Percentiles rank a stretch among this genome's conserved stretches.
These are phyloP conservation scores for Paracanthobrama guichenoti DNA, from an alignment of 2,113 vertebrate genomes.

Conservation along the genomic window DNA sequence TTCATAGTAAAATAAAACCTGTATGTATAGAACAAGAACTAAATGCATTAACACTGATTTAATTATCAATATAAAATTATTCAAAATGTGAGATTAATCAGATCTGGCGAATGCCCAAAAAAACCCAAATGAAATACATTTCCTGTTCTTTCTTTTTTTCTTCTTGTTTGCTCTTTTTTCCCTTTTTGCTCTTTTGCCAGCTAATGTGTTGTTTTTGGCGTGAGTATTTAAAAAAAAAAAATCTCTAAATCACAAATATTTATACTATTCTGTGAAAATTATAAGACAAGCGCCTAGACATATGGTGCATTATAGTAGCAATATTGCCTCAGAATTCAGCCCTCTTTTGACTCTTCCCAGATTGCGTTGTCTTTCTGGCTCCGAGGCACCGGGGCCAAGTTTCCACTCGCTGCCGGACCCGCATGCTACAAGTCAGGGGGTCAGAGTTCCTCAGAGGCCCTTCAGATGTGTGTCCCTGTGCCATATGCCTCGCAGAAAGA, in stretches of 20 bases:
- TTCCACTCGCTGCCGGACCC: constrained; percentile 45
- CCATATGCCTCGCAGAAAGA: constrained; percentile 43
- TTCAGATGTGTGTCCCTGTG: constrained; percentile 12
- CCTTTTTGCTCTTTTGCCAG: background rate
- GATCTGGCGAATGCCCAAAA: too few species aligned
- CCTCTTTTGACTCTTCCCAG: constrained; percentile 27
- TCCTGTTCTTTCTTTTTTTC: too few species aligned
- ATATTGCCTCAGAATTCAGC: background rate
- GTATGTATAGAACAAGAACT: too few species aligned
- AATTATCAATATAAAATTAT: too few species aligned
- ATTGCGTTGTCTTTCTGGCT: constrained; percentile 32
- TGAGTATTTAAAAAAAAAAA: background rate
- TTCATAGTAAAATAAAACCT: too few species aligned
- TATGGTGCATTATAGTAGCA: background rate
- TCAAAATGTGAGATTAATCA: too few species aligned
- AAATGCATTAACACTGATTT: too few species aligned
- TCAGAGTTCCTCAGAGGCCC: constrained; percentile 47
- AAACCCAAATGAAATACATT: too few species aligned
- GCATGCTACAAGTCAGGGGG: constrained; percentile 46
- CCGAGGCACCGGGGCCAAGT: constrained; percentile 42
- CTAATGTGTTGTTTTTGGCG: background rate
- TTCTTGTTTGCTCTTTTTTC: background rate
- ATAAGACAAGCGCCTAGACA: background rate
- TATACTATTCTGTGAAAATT: background rate
- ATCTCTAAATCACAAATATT: background rate